phyloP scores from a whole-genome alignment of 1,140 invertebrate species.

The Psilanteris sp. region DNA sequence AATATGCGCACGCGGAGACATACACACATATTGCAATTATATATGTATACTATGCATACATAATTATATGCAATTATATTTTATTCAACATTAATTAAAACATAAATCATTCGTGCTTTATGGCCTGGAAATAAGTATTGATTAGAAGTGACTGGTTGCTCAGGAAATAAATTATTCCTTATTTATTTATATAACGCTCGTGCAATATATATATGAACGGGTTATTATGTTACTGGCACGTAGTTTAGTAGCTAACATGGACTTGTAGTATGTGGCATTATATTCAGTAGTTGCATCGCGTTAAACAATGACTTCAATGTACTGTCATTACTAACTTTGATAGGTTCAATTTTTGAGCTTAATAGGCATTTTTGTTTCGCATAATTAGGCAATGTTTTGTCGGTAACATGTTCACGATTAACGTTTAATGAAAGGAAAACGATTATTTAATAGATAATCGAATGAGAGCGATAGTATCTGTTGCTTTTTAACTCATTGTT shows the following conservation, averaged over 20 bases:
- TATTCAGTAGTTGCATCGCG: constrained; percentile 23
- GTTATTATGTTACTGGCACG: constrained; percentile 32
- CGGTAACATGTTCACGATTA: constrained; percentile 3
- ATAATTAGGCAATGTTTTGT: constrained; percentile 51
- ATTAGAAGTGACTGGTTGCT: too few species aligned
- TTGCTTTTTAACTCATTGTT: not conserved
- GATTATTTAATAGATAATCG: too few species aligned
- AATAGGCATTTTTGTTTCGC: constrained; percentile 45
- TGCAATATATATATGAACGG: constrained; percentile 10
- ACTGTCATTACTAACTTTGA: constrained; percentile 44
- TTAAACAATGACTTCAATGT: constrained; percentile 31
- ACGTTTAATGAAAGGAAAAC: constrained; percentile 20
- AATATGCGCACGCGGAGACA: too few species aligned
- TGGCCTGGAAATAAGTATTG: too few species aligned
- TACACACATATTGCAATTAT: too few species aligned
- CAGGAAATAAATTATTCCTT: constrained; percentile 30
- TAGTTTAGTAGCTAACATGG: constrained; percentile 38
- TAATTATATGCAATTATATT: too few species aligned
- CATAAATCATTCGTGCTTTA: too few species aligned
- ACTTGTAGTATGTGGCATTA: constrained; percentile 28
- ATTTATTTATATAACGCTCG: constrained; percentile 31
- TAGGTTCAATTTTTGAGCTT: constrained; percentile 44
- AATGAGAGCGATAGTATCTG: not conserved
- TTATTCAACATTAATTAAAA: too few species aligned
- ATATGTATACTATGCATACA: too few species aligned